These are phyloP conservation scores for Lota lota DNA, from an alignment of 2,113 vertebrate species.

Conservation along the genomic window DNA sequence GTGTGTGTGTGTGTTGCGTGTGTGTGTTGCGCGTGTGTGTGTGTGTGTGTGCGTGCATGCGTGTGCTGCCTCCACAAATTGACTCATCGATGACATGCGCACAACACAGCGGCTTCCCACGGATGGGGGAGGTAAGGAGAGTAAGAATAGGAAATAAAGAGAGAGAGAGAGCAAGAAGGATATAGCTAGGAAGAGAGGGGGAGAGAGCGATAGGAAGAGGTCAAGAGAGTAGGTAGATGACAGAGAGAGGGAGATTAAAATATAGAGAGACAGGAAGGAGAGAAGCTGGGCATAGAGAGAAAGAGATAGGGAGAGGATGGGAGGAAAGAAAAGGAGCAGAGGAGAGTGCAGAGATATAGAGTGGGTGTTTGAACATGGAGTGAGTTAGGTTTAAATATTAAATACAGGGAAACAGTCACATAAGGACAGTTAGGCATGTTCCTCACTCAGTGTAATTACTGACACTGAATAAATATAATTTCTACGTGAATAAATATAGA, in stretches of 20 bases:
- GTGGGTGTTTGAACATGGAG: no score
- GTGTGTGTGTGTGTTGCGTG: slow-evolving; percentile 17
- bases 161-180: slow-evolving; percentile 3
- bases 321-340: neutral
- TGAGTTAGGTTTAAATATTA: no score
- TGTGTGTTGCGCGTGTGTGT: slow-evolving; percentile 20
- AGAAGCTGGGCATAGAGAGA: slow-evolving; percentile 9
- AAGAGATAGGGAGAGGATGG: neutral
- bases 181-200: slow-evolving; percentile 29
- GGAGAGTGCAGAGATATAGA: neutral
- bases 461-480: no score
- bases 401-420: no score
- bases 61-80: slow-evolving; percentile 67
- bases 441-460: no score
- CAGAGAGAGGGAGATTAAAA: neutral
- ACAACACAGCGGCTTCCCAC: slow-evolving; percentile 64
- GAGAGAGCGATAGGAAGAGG: slow-evolving; percentile 6
- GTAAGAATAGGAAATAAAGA: slow-evolving; percentile 32
- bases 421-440: no score
- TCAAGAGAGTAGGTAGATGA: slow-evolving; percentile 3
- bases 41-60: slow-evolving; percentile 29
- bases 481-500: no score
- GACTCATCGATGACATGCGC: slow-evolving; percentile 72
- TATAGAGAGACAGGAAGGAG: slow-evolving; percentile 7
- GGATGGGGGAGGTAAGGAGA: slow-evolving; percentile 66